Evolutionary conservation across 1,140 invertebrate species (phyloP).

Genomic region (Trachelipus rathkii): DNA sequence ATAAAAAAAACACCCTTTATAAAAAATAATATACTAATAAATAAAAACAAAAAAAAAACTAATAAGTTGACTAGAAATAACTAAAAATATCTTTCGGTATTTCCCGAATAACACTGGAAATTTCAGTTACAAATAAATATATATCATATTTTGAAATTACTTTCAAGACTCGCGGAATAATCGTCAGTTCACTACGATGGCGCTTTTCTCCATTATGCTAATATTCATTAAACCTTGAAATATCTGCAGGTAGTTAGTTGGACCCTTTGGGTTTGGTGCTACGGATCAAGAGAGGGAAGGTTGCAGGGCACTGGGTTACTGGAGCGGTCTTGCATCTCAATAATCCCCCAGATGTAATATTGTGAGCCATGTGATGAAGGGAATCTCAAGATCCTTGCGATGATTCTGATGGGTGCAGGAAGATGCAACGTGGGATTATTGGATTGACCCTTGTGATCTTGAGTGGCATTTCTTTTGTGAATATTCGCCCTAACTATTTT

Average conservation of each 20-base stretch:
- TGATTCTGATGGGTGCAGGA: neutral
- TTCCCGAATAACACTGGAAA: no score
- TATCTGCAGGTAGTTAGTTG: neutral
- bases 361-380: neutral
- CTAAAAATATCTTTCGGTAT: no score
- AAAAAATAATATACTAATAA: no score
- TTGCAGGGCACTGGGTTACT: neutral
- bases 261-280: neutral
- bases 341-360: neutral
- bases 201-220: no score
- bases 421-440: neutral
- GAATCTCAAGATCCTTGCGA: neutral
- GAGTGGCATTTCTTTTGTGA: neutral
- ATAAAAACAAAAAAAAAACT: no score
- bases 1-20: no score
- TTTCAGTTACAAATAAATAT: no score
- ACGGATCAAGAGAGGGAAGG: neutral
- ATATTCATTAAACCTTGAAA: neutral
- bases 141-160: no score
- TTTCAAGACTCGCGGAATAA: no score
- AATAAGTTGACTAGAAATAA: no score
- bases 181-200: no score
- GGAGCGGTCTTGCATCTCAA: neutral
- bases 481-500: neutral
- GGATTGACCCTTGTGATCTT: slow-evolving; percentile 4